phyloP scores from a whole-genome alignment of 2,113 vertebrate species.

The Corydoras maculifer region DNA sequence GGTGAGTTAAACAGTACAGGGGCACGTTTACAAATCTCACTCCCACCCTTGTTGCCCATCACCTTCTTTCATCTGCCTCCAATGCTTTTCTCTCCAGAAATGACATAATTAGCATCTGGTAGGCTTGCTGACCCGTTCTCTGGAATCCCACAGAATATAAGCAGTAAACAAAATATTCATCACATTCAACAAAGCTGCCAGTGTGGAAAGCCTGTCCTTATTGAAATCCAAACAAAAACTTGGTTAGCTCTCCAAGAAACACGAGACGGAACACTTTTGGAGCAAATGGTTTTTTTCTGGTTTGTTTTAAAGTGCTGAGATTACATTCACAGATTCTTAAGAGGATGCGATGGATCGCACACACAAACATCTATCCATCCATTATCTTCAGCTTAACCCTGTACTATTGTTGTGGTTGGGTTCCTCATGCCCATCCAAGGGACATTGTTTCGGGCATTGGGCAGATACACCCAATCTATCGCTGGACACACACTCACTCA shows the following conservation, averaged over 20 bases:
- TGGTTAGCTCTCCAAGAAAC: conserved; percentile 9
- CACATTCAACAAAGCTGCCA: conserved; percentile 31
- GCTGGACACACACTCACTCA: too few relatives aligned
- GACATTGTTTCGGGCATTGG: too few relatives aligned
- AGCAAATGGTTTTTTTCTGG: background rate
- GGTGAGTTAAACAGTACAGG: conserved; percentile 17
- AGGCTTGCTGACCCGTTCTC: conserved; percentile 37
- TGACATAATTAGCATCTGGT: conserved; percentile 38
- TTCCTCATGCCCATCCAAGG: too few relatives aligned
- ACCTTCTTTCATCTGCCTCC: conserved; percentile 9
- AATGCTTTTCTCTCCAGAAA: conserved; percentile 31
- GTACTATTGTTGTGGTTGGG: too few relatives aligned
- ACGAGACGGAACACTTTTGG: background rate
- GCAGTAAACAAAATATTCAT: conserved; percentile 46
- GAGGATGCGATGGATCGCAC: too few relatives aligned
- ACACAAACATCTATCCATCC: too few relatives aligned
- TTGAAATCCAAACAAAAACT: conserved; percentile 26
- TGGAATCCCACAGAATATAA: conserved; percentile 33
- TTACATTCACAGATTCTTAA: too few relatives aligned
- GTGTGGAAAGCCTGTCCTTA: conserved; percentile 10
- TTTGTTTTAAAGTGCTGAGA: too few relatives aligned
- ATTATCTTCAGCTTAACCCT: too few relatives aligned
- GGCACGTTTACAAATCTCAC: background rate
- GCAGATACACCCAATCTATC: too few relatives aligned
- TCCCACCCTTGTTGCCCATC: conserved; percentile 4